Conservation (phyloP, 2,797 vertebrate genomes). For the Danio choprae region DNA sequence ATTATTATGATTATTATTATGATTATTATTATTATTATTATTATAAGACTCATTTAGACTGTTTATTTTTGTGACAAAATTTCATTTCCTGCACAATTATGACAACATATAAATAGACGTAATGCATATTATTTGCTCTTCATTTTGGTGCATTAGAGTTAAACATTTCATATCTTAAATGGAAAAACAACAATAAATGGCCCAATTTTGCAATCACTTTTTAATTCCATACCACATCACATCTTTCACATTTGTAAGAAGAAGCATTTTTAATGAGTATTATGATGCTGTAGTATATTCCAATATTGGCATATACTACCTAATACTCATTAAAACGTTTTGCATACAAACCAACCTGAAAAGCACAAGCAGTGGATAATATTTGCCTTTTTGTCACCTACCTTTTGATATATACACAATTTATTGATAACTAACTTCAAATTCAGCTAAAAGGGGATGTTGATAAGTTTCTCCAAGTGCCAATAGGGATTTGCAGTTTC, state of each 20-base stretch:
- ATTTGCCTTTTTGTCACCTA: not conserved
- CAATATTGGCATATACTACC: not conserved
- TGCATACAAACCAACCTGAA: not conserved
- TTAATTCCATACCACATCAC: not conserved
- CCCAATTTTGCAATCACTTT: not conserved
- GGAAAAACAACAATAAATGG: not conserved
- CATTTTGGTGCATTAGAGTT: not conserved
- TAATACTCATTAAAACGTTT: not conserved
- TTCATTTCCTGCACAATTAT: not conserved
- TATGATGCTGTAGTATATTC: too few species aligned
- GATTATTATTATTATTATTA: too few species aligned
- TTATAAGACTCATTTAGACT: slow-evolving; percentile 5
- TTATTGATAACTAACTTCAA: not conserved
- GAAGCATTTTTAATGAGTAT: not conserved
- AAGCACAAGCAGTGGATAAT: not conserved
- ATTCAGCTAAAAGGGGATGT: slow-evolving; percentile 3
- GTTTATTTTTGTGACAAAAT: not conserved
- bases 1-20: too few species aligned
- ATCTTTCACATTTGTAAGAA: slow-evolving; percentile 9
- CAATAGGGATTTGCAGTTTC: not conserved
- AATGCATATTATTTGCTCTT: slow-evolving; percentile 5
- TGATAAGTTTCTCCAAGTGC: not conserved
- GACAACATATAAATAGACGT: slow-evolving; percentile 14
- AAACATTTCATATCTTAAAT: not conserved
- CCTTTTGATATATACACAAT: not conserved